These are phyloP conservation scores for Stomatorhinus walkeri DNA, from an alignment of 2,797 vertebrate genomes.

Conservation along the genomic window DNA sequence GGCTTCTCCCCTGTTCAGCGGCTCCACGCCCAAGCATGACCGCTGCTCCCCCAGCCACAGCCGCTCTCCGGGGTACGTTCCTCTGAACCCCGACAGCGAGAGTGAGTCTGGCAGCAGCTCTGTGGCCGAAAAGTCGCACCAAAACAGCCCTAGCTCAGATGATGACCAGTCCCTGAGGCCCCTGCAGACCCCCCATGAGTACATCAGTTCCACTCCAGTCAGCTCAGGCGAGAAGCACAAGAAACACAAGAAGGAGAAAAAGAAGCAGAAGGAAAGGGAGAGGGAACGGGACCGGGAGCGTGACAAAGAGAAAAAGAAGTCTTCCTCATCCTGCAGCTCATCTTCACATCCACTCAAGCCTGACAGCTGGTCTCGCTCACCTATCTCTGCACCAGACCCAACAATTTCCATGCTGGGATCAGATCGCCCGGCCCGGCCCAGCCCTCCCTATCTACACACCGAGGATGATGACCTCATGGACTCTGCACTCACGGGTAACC, in stretches of 20 bases:
- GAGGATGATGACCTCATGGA: conserved; percentile 98
- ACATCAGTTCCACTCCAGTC: conserved; percentile 69
- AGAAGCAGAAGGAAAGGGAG: conserved; percentile 79
- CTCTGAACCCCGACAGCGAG: conserved; percentile 91
- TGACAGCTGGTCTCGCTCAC: conserved; percentile 93
- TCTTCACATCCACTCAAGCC: conserved; percentile 79
- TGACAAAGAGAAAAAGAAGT: conserved; percentile 70
- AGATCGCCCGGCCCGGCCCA: conserved; percentile 77
- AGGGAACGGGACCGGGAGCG: conserved; percentile 33
- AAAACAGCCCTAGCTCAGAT: conserved; percentile 96
- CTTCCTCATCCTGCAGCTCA: conserved; percentile 58
- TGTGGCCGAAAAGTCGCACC: conserved; percentile 92
- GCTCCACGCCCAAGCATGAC: conserved; percentile 94
- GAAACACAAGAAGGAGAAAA: conserved; percentile 92
- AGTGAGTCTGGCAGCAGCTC: conserved; percentile 96
- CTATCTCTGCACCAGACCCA: conserved; percentile 79
- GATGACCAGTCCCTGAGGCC: conserved; percentile 79
- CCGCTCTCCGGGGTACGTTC: conserved; percentile 91
- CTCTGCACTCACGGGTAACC: conserved; percentile 86
- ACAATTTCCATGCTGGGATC: conserved; percentile 77
- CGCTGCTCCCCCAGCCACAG: conserved; percentile 95
- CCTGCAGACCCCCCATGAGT: conserved; percentile 63
- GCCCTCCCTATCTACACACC: conserved; percentile 83
- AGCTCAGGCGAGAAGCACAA: conserved; percentile 91
- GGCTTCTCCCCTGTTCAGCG: conserved; percentile 90